Conservation (phyloP, 2,113 vertebrate genomes). For the Galeopterus variegatus region DNA sequence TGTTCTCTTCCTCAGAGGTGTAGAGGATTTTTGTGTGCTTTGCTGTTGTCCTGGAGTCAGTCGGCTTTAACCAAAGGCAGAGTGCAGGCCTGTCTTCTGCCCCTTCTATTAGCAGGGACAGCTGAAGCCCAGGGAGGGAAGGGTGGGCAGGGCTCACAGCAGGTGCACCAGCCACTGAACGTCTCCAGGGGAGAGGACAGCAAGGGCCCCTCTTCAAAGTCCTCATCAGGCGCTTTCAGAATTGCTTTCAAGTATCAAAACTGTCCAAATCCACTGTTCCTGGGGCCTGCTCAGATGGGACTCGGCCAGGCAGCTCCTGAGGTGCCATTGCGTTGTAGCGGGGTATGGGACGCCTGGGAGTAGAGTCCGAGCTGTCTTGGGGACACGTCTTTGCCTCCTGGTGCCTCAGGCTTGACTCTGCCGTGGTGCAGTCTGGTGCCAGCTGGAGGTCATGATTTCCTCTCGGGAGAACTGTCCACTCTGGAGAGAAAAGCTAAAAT, state of each 20-base stretch:
- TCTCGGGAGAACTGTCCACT: neutral
- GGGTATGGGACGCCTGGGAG: no score
- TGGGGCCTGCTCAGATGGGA: neutral
- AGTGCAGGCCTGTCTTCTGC: neutral
- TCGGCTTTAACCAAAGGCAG: neutral
- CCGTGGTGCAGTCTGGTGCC: no score
- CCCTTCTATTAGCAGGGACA: neutral
- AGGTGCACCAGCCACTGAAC: neutral
- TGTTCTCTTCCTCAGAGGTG: neutral
- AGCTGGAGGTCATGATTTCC: neutral
- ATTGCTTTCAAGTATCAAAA: neutral
- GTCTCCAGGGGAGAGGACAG: neutral
- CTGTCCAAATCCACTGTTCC: fast-evolving
- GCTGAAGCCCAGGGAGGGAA: fast-evolving
- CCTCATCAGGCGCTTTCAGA: neutral
- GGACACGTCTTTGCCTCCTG: neutral
- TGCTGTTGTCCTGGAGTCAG: neutral
- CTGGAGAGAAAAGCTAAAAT: neutral
- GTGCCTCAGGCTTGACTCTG: no score
- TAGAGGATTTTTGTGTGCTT: neutral
- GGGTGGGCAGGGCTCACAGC: fast-evolving
- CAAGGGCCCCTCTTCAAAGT: neutral
- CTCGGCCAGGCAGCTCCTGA: neutral
- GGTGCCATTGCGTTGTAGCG: neutral
- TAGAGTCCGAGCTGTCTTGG: neutral